Conservation (phyloP, 1,140 invertebrate genomes). For the Sitodiplosis mosellana region DNA sequence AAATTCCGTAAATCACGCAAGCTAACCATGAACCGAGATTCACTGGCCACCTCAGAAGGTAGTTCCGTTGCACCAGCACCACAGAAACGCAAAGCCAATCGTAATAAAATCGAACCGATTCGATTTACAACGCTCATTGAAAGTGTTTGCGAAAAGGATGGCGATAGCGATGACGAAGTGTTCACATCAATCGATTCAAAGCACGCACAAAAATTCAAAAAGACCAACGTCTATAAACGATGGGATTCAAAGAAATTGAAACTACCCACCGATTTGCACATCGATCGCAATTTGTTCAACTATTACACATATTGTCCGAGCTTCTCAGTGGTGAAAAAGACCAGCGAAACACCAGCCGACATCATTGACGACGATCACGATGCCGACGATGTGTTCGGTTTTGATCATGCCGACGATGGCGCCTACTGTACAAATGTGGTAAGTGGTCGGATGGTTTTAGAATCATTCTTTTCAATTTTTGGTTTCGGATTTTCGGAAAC, state of each 20-base stretch:
- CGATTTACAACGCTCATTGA: background rate
- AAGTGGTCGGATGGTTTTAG: background rate
- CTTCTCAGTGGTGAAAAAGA: background rate
- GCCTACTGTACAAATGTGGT: slow-evolving; percentile 12
- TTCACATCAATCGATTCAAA: background rate
- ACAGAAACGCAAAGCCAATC: background rate
- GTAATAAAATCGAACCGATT: background rate
- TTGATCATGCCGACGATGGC: slow-evolving; percentile 16
- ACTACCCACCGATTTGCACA: slow-evolving; percentile 16
- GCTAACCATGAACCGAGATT: background rate
- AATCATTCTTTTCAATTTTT: slow-evolving; percentile 1
- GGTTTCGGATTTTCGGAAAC: too few species aligned
- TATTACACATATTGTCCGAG: background rate
- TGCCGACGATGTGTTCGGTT: slow-evolving; percentile 7
- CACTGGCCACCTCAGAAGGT: background rate
- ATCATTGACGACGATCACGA: background rate
- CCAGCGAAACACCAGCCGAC: background rate
- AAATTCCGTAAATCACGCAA: slow-evolving; percentile 11
- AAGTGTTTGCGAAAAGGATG: too few species aligned
- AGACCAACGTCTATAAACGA: slow-evolving; percentile 19
- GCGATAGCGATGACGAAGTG: background rate
- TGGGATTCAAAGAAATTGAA: slow-evolving; percentile 21
- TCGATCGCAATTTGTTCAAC: slow-evolving; percentile 9
- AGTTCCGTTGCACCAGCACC: background rate
- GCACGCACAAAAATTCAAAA: slow-evolving; percentile 11